These are phyloP conservation scores for Netelia melanura DNA, from an alignment of 2,888 invertebrate genomes.

Conservation along the genomic window DNA sequence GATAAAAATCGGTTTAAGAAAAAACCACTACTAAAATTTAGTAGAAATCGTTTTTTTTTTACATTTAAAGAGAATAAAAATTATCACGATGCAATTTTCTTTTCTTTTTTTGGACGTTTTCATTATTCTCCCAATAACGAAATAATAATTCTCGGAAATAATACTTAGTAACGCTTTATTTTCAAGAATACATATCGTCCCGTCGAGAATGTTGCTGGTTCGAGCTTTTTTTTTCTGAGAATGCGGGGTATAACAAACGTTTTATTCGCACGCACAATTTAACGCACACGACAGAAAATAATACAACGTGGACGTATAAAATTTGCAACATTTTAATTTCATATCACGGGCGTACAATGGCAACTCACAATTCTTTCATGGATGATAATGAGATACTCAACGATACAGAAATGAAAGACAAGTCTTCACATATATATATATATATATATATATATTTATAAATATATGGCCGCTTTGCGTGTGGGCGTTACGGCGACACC, in stretches of 20 bases:
- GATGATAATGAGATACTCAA: conserved; percentile 48
- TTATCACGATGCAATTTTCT: no score
- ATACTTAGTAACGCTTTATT: no score
- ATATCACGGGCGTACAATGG: conserved; percentile 25
- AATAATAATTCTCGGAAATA: no score
- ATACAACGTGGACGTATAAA: not conserved
- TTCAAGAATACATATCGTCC: no score
- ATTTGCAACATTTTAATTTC: not conserved
- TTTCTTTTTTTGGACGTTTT: no score
- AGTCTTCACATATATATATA: not conserved
- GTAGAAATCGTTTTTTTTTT: no score
- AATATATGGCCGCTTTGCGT: not conserved
- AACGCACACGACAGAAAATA: not conserved
- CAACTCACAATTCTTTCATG: conserved; percentile 33
- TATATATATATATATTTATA: not conserved
- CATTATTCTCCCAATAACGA: no score
- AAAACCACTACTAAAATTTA: no score
- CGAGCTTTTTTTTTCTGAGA: not conserved
- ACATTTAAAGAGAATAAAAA: no score
- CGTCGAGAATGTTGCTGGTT: not conserved
- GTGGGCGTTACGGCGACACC: conserved; percentile 62
- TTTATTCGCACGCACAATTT: not conserved
- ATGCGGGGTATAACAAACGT: not conserved
- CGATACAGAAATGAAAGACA: conserved; percentile 12
- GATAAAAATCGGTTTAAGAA: no score